phyloP scores from a whole-genome alignment of 2,113 vertebrate species.

The Anoura caudifer region DNA sequence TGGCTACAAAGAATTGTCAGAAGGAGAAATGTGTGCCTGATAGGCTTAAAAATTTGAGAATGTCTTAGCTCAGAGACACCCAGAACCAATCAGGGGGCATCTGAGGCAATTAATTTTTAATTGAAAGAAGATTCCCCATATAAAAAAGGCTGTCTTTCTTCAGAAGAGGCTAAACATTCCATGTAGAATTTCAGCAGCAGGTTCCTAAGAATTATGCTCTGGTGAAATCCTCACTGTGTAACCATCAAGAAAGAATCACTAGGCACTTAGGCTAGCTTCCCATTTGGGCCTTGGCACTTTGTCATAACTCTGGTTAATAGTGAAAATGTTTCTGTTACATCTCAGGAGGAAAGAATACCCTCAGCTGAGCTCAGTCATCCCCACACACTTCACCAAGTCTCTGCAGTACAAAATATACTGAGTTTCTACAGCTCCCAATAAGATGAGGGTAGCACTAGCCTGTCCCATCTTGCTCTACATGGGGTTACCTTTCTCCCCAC shows the following conservation, averaged over 20 bases:
- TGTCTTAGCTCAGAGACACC: background rate
- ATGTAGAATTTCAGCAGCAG: background rate
- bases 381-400: rapidly evolving
- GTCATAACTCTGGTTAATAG: slow-evolving; percentile 5
- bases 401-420: background rate
- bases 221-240: background rate
- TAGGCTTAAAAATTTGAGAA: background rate
- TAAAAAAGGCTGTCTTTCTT: background rate
- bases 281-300: background rate
- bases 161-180: background rate
- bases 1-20: background rate
- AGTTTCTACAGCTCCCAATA: background rate
- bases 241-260: slow-evolving; percentile 45
- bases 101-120: background rate
- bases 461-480: rapidly evolving
- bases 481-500: background rate
- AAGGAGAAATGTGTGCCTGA: background rate
- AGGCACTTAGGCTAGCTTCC: slow-evolving; percentile 38
- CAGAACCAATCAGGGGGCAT: background rate
- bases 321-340: background rate
- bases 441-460: background rate
- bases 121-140: background rate
- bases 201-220: background rate
- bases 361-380: background rate
- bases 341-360: background rate